Conservation (phyloP, 1,140 invertebrate genomes). For the Lucilia cuprina region DNA sequence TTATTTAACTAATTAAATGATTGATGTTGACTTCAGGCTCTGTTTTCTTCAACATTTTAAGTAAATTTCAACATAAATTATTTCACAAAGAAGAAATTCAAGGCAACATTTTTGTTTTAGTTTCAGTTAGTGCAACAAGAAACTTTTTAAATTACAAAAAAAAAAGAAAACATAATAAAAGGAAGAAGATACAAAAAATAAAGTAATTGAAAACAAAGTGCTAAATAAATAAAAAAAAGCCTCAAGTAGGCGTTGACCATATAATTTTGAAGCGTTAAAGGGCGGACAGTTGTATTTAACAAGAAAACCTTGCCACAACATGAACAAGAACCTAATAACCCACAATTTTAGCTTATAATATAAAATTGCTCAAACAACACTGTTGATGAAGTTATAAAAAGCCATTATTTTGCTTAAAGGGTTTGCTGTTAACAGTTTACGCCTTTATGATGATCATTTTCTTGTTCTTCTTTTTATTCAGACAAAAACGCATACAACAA, state of each 20-base stretch:
- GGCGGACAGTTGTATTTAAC: neutral
- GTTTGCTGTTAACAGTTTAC: slow-evolving; percentile 2
- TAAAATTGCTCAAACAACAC: neutral
- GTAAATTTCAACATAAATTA: neutral
- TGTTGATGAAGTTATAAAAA: neutral
- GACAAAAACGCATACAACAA: neutral
- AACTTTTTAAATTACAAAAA: too few relatives aligned
- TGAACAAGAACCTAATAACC: neutral
- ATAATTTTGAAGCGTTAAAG: slow-evolving; percentile 32
- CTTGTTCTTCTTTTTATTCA: neutral
- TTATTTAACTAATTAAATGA: slow-evolving; percentile 1
- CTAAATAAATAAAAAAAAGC: neutral
- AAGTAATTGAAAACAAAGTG: slow-evolving; percentile 10
- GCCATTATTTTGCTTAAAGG: slow-evolving; percentile 10
- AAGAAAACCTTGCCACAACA: neutral
- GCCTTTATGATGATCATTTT: neutral
- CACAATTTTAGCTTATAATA: neutral
- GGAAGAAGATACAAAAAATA: neutral
- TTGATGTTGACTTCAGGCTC: neutral
- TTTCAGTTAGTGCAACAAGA: neutral
- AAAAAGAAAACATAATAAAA: neutral
- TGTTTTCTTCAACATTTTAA: neutral
- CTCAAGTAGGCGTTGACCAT: slow-evolving; percentile 24
- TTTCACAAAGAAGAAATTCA: neutral
- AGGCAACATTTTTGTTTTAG: neutral